These are phyloP conservation scores for Archilochus colubris DNA, from an alignment of 2,113 vertebrate genomes.

Conservation along the genomic window DNA sequence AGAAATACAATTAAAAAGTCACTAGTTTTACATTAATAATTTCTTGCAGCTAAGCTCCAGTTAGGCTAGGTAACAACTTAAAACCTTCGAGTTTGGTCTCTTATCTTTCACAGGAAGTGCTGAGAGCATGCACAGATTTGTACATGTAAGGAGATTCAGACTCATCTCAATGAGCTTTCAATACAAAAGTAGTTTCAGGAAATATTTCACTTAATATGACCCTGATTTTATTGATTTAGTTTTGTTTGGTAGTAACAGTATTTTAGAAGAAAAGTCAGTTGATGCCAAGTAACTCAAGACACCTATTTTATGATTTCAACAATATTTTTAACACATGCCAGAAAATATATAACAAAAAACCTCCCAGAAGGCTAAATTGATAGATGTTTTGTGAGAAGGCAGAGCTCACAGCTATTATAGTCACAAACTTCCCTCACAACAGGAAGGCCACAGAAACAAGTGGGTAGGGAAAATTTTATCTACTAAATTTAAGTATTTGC, in stretches of 20 bases:
- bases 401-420: background rate
- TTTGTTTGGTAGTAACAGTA: background rate
- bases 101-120: background rate
- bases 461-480: background rate
- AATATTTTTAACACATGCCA: background rate
- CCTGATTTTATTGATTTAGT: background rate
- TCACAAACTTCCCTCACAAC: background rate
- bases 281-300: background rate
- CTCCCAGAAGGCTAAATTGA: background rate
- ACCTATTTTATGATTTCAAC: background rate
- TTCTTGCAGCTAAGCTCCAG: background rate
- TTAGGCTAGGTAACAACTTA: background rate
- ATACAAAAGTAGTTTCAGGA: background rate
- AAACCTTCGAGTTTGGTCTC: background rate
- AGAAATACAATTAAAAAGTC: background rate
- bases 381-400: background rate
- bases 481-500: background rate
- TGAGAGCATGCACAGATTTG: background rate
- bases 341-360: background rate
- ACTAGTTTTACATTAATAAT: background rate
- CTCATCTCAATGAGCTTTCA: background rate
- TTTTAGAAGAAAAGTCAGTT: background rate
- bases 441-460: background rate
- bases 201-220: background rate
- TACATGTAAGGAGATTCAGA: background rate